phyloP scores from a whole-genome alignment of 2,888 invertebrate species.

The Sarcophaga variegata region DNA sequence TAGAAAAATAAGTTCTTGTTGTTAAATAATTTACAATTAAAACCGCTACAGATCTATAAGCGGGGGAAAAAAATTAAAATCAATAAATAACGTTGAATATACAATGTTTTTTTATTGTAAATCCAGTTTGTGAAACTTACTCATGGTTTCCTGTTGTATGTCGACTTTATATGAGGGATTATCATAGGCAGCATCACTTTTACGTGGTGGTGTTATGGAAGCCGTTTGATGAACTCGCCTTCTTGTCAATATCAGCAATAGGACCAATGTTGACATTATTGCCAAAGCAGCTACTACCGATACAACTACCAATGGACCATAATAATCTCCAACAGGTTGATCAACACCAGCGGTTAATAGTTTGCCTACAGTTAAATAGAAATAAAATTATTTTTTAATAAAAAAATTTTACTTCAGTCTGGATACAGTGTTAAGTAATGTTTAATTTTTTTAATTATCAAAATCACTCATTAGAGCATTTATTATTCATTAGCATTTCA shows the following conservation, averaged over 20 bases:
- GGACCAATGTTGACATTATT: conserved; percentile 90
- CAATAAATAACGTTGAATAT: not conserved
- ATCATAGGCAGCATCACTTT: conserved; percentile 94
- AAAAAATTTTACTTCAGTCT: not conserved
- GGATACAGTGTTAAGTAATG: too few species aligned
- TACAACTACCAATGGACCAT: conserved; percentile 93
- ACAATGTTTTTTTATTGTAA: conserved; percentile 2
- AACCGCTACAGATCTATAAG: conserved; percentile 75
- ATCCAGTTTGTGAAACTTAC: conserved; percentile 82
- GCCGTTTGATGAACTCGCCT: conserved; percentile 87
- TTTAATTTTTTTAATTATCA: too few species aligned
- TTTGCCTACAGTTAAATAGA: conserved; percentile 81
- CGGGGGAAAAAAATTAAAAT: conserved; percentile 2
- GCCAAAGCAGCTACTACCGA: conserved; percentile 93
- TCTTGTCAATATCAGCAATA: conserved; percentile 90
- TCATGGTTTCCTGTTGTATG: conserved; percentile 95
- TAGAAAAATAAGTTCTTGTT: conserved; percentile 62
- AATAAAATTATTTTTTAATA: not conserved
- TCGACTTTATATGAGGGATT: conserved; percentile 97
- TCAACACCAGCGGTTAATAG: conserved; percentile 81
- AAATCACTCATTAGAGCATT: too few species aligned
- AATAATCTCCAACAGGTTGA: conserved; percentile 87
- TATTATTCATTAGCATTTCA: too few species aligned
- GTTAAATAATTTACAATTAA: conserved; percentile 55
- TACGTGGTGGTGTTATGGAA: conserved; percentile 90